Evolutionary conservation across 2,797 vertebrate genomes (phyloP), one percentile per base, ranked within the genome.

Genomic region (Lindbergichthys nudifrons): DNA sequence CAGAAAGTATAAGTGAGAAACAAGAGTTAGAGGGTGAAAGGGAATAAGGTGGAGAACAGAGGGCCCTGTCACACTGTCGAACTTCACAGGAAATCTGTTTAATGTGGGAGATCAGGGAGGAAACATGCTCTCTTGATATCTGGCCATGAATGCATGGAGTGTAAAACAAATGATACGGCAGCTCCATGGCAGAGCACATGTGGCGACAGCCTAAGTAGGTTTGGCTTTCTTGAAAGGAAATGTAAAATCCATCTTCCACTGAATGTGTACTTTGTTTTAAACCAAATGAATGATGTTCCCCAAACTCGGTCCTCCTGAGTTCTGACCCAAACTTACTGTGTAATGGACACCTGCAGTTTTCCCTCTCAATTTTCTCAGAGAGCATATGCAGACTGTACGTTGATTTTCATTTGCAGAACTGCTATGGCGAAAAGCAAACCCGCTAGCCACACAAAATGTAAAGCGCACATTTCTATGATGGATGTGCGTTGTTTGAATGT

Each of bases 51-150:
- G 68, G 79, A 73, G 75, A 87, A 90, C 72, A 80, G 70, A 87
- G 80, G 57, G 80, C 45, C 70, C 79, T 77, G 87, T 90, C 75
- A 67, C 74, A 65, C 71, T 18, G 71, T 42, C 80, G 63, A 84
- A 86, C 90, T 79, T 78, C 56, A 51, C 70, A 87, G 91, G 89
- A 92, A 90, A 90, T 91, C 81, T 84, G 88, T 85, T 83, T 80
- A 87, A 92, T 79, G 85, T 88, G 65, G 76, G 82, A 83, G 83
- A 90, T 89, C 88, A 83, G 72, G 75, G 71, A 80, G 86, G 87
- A 86, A 85, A 82, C 82, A 45, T 36, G 72, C 63, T 75, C 79
- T 71, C 54, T 65, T 70, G 54, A 39, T 77, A 56, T 81, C 73
- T 84, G 77, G 48, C 60, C 4, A 61, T 32, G 80, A 70, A 81